phyloP scores from a whole-genome alignment of 2,797 vertebrate species.

The Mallotus villosus region DNA sequence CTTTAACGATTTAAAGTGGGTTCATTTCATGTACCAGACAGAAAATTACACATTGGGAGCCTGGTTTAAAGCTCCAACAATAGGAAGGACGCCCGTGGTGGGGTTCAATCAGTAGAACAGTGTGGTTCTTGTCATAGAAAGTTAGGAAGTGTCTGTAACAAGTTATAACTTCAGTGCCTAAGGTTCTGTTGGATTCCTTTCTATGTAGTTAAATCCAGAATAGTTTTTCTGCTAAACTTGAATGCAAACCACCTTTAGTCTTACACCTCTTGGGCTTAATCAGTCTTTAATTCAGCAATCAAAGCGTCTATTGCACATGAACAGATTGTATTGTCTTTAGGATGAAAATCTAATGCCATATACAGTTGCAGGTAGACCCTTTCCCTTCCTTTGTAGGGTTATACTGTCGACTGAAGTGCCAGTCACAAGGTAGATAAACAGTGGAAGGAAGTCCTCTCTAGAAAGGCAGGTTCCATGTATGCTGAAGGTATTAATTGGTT shows the following conservation, averaged over 20 bases:
- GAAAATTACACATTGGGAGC: constrained; percentile 32
- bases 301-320: no score
- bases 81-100: not conserved
- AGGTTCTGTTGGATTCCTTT: not conserved
- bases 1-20: not conserved
- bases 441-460: not conserved
- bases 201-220: no score
- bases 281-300: no score
- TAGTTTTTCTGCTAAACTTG: not conserved
- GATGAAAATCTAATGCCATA: no score
- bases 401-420: not conserved
- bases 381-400: not conserved
- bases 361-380: not conserved
- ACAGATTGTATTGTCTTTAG: no score
- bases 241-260: no score
- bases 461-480: not conserved
- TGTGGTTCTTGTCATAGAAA: not conserved
- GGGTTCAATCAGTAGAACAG: not conserved
- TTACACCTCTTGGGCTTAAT: no score
- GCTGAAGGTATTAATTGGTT: not conserved
- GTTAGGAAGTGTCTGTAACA: not conserved
- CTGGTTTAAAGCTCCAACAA: constrained; percentile 24
- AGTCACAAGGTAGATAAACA: not conserved
- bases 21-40: constrained; percentile 46
- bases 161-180: not conserved